Evolutionary conservation across 2,797 vertebrate species (phyloP).

Genomic region (Notolepis coatsorum): DNA sequence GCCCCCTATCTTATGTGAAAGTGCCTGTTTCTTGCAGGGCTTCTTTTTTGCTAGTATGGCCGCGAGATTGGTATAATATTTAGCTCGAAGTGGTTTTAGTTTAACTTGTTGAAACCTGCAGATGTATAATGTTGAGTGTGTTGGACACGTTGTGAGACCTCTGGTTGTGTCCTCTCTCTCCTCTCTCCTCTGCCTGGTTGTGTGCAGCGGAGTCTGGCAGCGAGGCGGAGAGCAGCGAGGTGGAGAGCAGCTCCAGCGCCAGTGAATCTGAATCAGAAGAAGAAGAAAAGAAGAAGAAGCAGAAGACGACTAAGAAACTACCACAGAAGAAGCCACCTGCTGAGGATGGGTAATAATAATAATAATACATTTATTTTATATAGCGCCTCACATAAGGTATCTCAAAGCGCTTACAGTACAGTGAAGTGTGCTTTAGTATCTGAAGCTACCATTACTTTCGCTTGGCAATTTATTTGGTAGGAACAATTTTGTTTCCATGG

Average conservation of each 20-base stretch:
- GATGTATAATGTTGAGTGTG: slow-evolving; percentile 52
- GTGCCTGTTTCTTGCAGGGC: too few species aligned
- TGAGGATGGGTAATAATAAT: too few species aligned
- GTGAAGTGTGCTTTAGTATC: not conserved
- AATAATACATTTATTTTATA: too few species aligned
- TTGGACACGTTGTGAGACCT: not conserved
- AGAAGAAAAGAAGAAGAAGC: slow-evolving; percentile 65
- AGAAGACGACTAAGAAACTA: slow-evolving; percentile 56
- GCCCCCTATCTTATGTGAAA: too few species aligned
- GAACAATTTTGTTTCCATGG: not conserved
- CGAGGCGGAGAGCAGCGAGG: slow-evolving; percentile 76
- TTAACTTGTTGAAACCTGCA: too few species aligned
- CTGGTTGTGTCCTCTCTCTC: too few species aligned
- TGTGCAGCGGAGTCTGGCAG: slow-evolving; percentile 72
- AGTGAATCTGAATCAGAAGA: slow-evolving; percentile 72
- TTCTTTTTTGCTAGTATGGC: too few species aligned
- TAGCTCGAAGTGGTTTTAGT: too few species aligned
- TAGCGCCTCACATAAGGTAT: too few species aligned
- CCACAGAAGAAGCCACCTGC: slow-evolving; percentile 56
- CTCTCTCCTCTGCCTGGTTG: slow-evolving; percentile 11
- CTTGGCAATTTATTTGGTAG: too few species aligned
- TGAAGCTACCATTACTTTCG: slow-evolving; percentile 15
- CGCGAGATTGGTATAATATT: too few species aligned
- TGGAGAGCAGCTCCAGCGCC: slow-evolving; percentile 79
- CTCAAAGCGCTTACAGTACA: too few species aligned